These are phyloP conservation scores for Nicator chloris DNA, from an alignment of 2,113 vertebrate species.

Conservation along the genomic window DNA sequence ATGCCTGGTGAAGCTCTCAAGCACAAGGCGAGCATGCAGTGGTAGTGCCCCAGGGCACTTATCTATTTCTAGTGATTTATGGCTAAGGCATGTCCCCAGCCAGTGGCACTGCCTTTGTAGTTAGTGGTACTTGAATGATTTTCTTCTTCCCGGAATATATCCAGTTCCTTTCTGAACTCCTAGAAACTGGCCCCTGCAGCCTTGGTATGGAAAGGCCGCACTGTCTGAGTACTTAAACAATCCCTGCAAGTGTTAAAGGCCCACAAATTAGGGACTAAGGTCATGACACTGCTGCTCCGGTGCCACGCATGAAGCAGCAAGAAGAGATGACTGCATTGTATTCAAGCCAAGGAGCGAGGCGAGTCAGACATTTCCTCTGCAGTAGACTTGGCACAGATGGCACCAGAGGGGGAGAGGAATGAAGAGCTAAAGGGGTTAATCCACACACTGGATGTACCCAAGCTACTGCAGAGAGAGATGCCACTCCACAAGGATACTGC, in stretches of 20 bases:
- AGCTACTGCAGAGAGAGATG: not conserved
- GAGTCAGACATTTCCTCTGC: not conserved
- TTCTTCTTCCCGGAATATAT: not conserved
- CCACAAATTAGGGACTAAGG: conserved; percentile 10
- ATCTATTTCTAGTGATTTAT: not conserved
- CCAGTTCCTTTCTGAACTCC: not conserved
- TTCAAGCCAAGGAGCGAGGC: not conserved
- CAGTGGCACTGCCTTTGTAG: conserved; percentile 28
- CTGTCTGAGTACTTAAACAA: conserved; percentile 35
- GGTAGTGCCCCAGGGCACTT: not conserved
- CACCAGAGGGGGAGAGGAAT: not conserved
- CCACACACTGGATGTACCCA: not conserved
- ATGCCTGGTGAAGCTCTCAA: not conserved
- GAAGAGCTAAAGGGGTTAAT: not conserved
- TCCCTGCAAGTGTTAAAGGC: conserved; percentile 20
- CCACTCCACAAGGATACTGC: not conserved
- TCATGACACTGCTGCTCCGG: not conserved
- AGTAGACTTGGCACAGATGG: not conserved
- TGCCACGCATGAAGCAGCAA: not conserved
- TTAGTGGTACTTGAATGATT: conserved; percentile 25
- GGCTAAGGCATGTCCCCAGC: conserved; percentile 4
- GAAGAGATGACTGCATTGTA: conserved; percentile 31
- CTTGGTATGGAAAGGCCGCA: not conserved
- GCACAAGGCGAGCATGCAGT: not conserved
- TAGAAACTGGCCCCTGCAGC: not conserved